A percentile compares a stretch with the other conserved stretches of the same genome.
phyloP scores from a whole-genome alignment of 2,113 vertebrate species.

The Hyperopisus bebe region DNA sequence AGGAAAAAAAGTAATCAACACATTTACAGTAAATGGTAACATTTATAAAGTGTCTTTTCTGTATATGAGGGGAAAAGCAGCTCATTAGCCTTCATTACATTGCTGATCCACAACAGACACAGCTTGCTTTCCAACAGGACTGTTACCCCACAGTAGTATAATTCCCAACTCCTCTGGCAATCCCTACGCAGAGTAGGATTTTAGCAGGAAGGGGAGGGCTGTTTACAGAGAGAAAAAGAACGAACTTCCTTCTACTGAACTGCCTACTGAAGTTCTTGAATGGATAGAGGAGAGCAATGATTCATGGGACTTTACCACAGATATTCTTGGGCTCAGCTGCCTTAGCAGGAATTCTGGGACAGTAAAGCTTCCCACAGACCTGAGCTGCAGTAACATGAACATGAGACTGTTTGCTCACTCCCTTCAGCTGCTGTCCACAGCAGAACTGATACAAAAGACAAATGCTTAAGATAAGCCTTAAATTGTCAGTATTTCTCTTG shows the following conservation, averaged over 20 bases:
- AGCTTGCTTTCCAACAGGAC: not conserved
- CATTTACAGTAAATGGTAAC: not conserved
- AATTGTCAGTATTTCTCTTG: not conserved
- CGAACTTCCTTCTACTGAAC: not conserved
- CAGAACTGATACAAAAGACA: not conserved
- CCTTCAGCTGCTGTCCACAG: not conserved
- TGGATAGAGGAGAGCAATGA: not conserved
- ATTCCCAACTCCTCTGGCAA: not conserved
- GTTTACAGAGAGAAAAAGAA: not conserved
- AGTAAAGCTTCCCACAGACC: not conserved
- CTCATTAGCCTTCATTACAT: not conserved
- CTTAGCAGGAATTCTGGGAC: constrained; percentile 11
- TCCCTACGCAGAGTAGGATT: not conserved
- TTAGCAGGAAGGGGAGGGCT: constrained; percentile 15
- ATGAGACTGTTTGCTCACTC: constrained; percentile 1
- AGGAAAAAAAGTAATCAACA: not conserved
- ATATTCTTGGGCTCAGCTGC: not conserved
- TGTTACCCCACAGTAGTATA: not conserved
- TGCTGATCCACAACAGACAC: not conserved
- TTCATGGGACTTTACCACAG: constrained; percentile 20
- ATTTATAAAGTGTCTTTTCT: not conserved
- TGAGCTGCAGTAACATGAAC: not conserved
- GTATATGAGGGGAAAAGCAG: not conserved
- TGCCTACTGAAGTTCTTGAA: not conserved
- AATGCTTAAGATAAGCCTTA: not conserved